Conservation (phyloP, 2,797 vertebrate species). For the Choloepus didactylus region DNA sequence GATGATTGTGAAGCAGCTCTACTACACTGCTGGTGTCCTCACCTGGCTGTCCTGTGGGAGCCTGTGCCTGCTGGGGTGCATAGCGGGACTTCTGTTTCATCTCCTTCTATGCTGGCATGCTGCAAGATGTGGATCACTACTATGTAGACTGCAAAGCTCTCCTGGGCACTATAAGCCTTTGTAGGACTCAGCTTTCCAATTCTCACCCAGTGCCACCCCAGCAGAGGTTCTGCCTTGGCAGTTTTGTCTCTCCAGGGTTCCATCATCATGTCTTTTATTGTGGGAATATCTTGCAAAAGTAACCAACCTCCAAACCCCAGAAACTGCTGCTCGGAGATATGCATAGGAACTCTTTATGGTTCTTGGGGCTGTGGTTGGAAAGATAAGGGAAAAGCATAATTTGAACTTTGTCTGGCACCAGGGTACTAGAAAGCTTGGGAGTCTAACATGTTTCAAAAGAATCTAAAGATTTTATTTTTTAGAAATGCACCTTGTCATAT, state of each 20-base stretch:
- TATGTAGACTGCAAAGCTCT: constrained; percentile 91
- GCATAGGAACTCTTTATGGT: background rate
- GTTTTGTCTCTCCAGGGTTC: background rate
- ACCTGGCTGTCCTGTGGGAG: too few species aligned
- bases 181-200: constrained; percentile 81
- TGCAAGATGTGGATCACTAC: constrained; percentile 91
- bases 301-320: constrained; percentile 57
- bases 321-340: constrained; percentile 56
- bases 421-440: background rate
- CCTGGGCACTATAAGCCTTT: constrained; percentile 92
- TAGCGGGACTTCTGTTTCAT: constrained; percentile 93
- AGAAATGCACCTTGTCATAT: background rate
- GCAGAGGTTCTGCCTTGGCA: background rate
- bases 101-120: constrained; percentile 92
- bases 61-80: constrained; percentile 82
- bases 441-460: background rate
- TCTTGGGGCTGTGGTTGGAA: background rate
- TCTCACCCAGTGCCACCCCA: background rate
- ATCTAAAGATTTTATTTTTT: constrained; percentile 42
- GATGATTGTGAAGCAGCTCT: too few species aligned
- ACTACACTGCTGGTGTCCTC: too few species aligned
- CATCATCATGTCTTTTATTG: constrained; percentile 40
- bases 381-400: background rate
- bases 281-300: background rate
- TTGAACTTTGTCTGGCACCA: background rate